phyloP scores from a whole-genome alignment of 2,797 vertebrate genomes.

The Strix occidentalis region DNA sequence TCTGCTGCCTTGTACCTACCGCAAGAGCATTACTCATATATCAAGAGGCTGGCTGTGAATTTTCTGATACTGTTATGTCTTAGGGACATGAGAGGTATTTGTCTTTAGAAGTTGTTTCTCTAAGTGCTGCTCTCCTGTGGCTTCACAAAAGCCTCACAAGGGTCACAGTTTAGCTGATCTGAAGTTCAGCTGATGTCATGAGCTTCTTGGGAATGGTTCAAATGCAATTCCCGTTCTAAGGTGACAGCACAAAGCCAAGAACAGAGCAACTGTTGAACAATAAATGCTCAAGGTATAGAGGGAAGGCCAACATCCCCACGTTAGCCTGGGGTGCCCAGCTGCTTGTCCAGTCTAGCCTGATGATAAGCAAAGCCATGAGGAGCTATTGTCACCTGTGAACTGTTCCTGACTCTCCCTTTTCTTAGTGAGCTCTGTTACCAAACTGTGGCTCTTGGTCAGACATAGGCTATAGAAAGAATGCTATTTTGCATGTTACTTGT shows the following conservation, averaged over 20 bases:
- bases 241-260: background rate
- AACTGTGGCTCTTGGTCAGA: background rate
- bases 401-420: background rate
- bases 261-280: background rate
- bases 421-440: background rate
- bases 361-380: background rate
- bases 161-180: background rate
- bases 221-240: background rate
- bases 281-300: background rate
- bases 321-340: background rate
- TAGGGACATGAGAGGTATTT: background rate
- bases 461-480: background rate
- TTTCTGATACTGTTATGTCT: slow-evolving; percentile 15
- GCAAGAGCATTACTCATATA: background rate
- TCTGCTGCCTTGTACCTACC: background rate
- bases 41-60: slow-evolving; percentile 2
- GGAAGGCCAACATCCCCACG: background rate
- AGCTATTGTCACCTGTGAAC: background rate
- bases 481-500: background rate
- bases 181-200: background rate
- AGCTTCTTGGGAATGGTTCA: background rate
- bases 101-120: background rate
- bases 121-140: background rate
- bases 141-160: background rate
- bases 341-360: background rate